Base-by-base conservation (phyloP, 2,888 invertebrate genomes). In the Epinotia nisella region DNA sequence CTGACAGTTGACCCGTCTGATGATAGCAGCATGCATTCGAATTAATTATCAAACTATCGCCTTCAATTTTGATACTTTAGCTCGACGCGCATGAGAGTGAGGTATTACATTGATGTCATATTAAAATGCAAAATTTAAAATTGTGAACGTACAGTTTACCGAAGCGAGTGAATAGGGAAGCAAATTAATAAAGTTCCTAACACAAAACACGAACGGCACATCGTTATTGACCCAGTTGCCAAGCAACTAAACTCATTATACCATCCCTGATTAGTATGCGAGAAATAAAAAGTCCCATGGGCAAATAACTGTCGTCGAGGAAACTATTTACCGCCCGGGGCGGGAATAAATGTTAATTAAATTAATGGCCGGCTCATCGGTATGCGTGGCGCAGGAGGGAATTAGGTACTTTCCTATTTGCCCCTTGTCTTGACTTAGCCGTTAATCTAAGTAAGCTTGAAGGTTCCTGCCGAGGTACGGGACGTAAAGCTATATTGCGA, bases 381-480 rank as follows among this genome's bases (percentile, higher is more conserved):
- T 68, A 72, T 72, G 72, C 72, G 72, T 19, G 62, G 17, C 56
- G 61, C 58, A 62, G 61, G 35, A 58, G 39, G 62, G 68, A 72
- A 72, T 69, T 69, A 73, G 64, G 62, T 69, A 59, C 73, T 64
- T 73, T 73, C 62, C 69, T 73, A 68, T 73, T 73, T 69, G 53
- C 67, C 71, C 59, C 71, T 71, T 66, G 60, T 60, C 71, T 58
- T 45, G n/a, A 56, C 70, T 70, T 64, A 58, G 35, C 45, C 70
- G 62, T 70, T 70, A 70, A 70, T 70, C 64, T 70, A n/a, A 49
- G 49, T 70, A 70, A 70, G 64, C 62, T 24, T 29, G 62, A 29
- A 45, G 62, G 62, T 56, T 29, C 29, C 55, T 55, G 55, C 9
- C 1, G 7, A 10, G 13, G 19, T 1, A 56, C 4, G 59, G 10